Evolutionary conservation across 2,113 vertebrate genomes (phyloP).

Genomic region (Corythaeola cristata): DNA sequence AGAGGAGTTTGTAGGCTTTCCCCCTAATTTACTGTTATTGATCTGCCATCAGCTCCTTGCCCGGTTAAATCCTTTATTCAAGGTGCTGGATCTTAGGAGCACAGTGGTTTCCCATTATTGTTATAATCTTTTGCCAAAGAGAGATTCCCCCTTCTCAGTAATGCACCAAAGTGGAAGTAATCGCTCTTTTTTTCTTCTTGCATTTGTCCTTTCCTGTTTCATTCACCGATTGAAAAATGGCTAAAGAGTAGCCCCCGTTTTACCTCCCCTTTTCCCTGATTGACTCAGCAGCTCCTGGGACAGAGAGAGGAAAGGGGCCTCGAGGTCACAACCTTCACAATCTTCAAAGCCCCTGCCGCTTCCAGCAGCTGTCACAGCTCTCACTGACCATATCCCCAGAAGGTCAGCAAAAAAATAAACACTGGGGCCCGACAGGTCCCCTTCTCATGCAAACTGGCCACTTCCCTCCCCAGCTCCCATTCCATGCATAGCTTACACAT

Average conservation of each 20-base stretch:
- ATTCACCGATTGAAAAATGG: conserved; percentile 76
- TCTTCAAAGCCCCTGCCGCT: conserved; percentile 78
- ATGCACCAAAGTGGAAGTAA: conserved; percentile 75
- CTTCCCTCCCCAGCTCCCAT: conserved; percentile 56
- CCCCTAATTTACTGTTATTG: conserved; percentile 39
- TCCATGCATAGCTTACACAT: conserved; percentile 63
- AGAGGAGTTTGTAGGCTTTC: conserved; percentile 14
- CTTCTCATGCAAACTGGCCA: conserved; percentile 65
- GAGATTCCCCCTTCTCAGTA: conserved; percentile 61
- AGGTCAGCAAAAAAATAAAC: conserved; percentile 77
- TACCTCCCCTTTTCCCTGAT: conserved; percentile 71
- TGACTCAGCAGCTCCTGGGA: conserved; percentile 79
- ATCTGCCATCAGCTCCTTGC: conserved; percentile 58
- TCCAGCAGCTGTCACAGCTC: conserved; percentile 76
- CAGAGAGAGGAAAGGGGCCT: conserved; percentile 70
- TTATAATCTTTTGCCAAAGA: conserved; percentile 58
- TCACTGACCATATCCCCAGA: conserved; percentile 73
- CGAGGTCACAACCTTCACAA: conserved; percentile 75
- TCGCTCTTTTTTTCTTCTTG: conserved; percentile 69
- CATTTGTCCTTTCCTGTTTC: conserved; percentile 76
- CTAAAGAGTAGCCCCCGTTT: conserved; percentile 73
- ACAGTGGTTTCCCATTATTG: conserved; percentile 59
- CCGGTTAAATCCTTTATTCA: conserved; percentile 52
- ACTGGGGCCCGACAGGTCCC: conserved; percentile 61
- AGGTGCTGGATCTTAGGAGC: conserved; percentile 27